Evolutionary conservation across 2,888 invertebrate genomes (phyloP), one percentile per base, ranked within the genome.

Genomic region (Epsilonema sp.): DNA sequence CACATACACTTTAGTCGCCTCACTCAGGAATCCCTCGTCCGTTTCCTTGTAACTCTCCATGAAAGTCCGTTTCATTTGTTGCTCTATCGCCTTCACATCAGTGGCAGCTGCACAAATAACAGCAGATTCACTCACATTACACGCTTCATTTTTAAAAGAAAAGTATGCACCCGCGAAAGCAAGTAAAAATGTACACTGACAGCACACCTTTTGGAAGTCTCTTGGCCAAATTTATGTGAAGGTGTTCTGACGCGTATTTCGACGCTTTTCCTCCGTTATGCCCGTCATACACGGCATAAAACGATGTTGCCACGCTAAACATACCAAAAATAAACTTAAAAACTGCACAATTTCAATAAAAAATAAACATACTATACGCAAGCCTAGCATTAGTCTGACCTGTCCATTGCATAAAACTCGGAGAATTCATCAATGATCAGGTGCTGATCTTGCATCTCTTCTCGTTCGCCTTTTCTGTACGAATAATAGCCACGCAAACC

Each of bases 391-490:
- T n/a, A n/a, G n/a, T n/a, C n/a, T n/a, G n/a, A n/a, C n/a, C n/a
- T n/a, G n/a, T n/a, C n/a, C n/a, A n/a, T n/a, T n/a, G n/a, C n/a
- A n/a, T n/a, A n/a, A n/a, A 16, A 16, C 31, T 31, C 31, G 16
- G 31, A 56, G 49, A 61, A 66, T 49, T 66, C 60, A 48, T 68
- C 60, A n/a, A 65, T 49, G 11, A 68, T 53, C 13, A 67, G 52
- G 56, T 70, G 68, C 4, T 65, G 63, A 58, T 72, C 72, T 52
- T 73, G 70, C 72, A 72, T 72, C 37, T 71, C 70, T 26, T 68
- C 70, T 44, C 72, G 58, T 55, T 72, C 71, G 16, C 72, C 72
- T 56, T 69, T 63, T 41, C 54, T 51, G 42, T 42, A 19, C 3
- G 47, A 42, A 19, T 47, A 26, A 20, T 44, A 47, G 16, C 47